A percentile compares a stretch with the other conserved stretches of the same genome.
Evolutionary conservation across 2,888 invertebrate species (phyloP).

Genomic region (Notocelia uddmanniana): DNA sequence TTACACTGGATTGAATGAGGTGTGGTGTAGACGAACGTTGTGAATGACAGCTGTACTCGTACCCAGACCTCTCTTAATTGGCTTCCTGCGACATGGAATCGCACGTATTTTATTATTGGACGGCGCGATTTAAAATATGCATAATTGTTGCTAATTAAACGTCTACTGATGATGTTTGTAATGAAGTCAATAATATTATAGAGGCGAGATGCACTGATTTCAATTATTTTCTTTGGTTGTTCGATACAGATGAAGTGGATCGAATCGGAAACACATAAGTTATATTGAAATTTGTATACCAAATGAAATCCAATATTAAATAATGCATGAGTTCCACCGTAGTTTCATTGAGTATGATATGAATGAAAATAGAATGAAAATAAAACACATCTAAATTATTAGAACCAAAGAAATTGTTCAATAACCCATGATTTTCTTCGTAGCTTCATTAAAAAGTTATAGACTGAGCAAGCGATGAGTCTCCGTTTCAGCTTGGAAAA

Average conservation of each 20-base stretch:
- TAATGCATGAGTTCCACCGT: background rate
- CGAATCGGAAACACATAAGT: background rate
- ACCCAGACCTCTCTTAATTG: slow-evolving; percentile 53
- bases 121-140: slow-evolving; percentile 61
- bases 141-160: slow-evolving; percentile 64
- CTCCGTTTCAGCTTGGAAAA: too few species aligned
- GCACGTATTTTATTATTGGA: slow-evolving; percentile 57
- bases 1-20: background rate
- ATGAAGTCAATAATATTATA: slow-evolving; percentile 55
- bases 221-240: slow-evolving; percentile 16
- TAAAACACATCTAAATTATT: background rate
- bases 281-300: background rate
- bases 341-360: background rate
- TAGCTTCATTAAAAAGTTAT: too few species aligned
- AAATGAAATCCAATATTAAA: background rate
- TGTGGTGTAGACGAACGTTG: background rate
- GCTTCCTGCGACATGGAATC: slow-evolving; percentile 50
- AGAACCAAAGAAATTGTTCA: too few species aligned
- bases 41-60: slow-evolving; percentile 44
- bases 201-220: slow-evolving; percentile 27
- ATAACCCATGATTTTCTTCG: too few species aligned
- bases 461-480: too few species aligned
- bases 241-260: slow-evolving; percentile 2
- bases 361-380: background rate
- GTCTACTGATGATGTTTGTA: slow-evolving; percentile 53